Evolutionary conservation across 2,888 invertebrate genomes (phyloP).

Genomic region (Polylopha cassiicola): DNA sequence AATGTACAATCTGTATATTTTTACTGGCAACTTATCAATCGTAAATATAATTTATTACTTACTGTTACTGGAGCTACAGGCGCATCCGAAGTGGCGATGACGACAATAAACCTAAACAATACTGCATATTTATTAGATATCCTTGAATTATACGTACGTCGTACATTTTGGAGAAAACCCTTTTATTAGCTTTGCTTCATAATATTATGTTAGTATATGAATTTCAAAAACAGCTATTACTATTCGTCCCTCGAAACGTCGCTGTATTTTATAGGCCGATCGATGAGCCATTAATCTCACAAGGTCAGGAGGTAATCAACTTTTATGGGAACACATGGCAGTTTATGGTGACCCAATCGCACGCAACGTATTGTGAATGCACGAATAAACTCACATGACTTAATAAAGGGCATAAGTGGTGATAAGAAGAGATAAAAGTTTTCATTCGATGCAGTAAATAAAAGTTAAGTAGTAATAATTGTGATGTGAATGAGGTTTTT

Average conservation of each 20-base stretch:
- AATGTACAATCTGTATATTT: too few relatives aligned
- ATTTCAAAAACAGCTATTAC: slow-evolving; percentile 7
- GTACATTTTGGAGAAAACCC: neutral
- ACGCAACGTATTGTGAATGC: slow-evolving; percentile 3
- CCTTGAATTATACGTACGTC: neutral
- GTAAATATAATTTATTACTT: too few relatives aligned
- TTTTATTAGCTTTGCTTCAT: neutral
- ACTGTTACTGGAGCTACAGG: too few relatives aligned
- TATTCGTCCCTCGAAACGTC: slow-evolving; percentile 13
- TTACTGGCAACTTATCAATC: too few relatives aligned
- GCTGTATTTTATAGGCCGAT: slow-evolving; percentile 15
- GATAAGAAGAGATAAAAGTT: neutral
- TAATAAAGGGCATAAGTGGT: neutral
- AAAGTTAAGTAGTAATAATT: too few relatives aligned
- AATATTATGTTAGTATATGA: neutral
- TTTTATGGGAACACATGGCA: slow-evolving; percentile 19
- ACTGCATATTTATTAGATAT: too few relatives aligned
- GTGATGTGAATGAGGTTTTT: too few relatives aligned
- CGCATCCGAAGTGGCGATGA: too few relatives aligned
- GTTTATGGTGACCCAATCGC: slow-evolving; percentile 15
- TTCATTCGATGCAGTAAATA: too few relatives aligned
- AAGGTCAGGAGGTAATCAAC: slow-evolving; percentile 18
- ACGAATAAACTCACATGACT: neutral
- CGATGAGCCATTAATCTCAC: slow-evolving; percentile 17
- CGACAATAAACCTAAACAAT: too few relatives aligned